Evolutionary conservation across 2,797 vertebrate species (phyloP).

Genomic region (Sebastes vulpes): DNA sequence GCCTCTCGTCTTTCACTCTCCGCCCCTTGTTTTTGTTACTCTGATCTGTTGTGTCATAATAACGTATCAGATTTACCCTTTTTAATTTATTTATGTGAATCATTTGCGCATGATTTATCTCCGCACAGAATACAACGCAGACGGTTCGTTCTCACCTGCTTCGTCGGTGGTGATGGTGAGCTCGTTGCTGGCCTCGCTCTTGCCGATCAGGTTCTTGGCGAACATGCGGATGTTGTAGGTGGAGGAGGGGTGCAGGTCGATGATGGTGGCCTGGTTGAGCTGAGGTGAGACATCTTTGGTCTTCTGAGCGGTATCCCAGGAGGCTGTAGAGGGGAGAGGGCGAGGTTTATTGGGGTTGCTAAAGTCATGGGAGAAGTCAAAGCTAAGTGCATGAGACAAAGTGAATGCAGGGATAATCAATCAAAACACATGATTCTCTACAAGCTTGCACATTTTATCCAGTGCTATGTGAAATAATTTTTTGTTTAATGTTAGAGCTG

Average conservation of each 20-base stretch:
- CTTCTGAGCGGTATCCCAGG: constrained; percentile 98
- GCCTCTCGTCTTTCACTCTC: constrained; percentile 28
- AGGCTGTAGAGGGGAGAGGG: constrained; percentile 83
- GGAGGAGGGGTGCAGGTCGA: constrained; percentile 97
- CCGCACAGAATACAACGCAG: neutral
- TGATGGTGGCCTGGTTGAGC: constrained; percentile 99
- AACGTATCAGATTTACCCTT: neutral
- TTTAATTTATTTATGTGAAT: neutral
- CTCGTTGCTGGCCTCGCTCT: constrained; percentile 98
- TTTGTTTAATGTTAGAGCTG: neutral
- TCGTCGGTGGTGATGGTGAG: constrained; percentile 98
- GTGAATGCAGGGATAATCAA: constrained; percentile 21
- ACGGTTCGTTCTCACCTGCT: constrained; percentile 87
- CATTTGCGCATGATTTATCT: neutral
- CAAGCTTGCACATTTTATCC: neutral
- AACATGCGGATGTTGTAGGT: constrained; percentile 99
- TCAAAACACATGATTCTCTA: neutral
- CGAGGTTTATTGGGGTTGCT: constrained; percentile 54
- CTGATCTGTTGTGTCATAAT: neutral
- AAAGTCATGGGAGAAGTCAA: constrained; percentile 47
- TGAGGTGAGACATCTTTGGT: constrained; percentile 99
- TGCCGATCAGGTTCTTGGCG: constrained; percentile 98
- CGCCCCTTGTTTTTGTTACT: neutral
- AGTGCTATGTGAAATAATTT: neutral
- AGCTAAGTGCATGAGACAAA: constrained; percentile 55